Evolutionary conservation across 2,888 invertebrate species (phyloP).

Genomic region (Ferrisia virgata): DNA sequence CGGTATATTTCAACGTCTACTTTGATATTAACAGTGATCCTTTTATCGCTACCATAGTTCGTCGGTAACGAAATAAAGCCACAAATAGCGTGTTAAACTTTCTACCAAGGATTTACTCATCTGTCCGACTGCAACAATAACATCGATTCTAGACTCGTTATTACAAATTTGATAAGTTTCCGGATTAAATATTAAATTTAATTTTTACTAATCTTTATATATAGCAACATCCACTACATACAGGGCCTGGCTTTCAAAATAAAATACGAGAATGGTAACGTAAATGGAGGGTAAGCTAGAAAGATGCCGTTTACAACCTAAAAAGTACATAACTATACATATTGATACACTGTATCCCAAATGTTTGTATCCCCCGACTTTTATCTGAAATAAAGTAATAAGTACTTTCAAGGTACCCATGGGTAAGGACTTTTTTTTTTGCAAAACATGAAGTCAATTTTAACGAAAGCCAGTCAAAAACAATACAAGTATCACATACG

Average conservation of each 20-base stretch:
- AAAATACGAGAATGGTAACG: neutral
- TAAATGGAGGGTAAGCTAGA: no score
- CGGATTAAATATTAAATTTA: slow-evolving; percentile 9
- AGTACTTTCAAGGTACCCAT: no score
- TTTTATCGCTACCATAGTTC: neutral
- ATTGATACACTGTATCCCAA: neutral
- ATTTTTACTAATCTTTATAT: neutral
- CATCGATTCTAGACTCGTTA: slow-evolving; percentile 2
- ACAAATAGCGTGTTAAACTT: slow-evolving; percentile 17
- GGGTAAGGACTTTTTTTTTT: no score
- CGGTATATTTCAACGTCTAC: slow-evolving; percentile 14
- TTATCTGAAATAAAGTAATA: neutral
- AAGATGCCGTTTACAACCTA: no score
- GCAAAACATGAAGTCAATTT: no score
- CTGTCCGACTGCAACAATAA: neutral
- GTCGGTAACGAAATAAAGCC: neutral
- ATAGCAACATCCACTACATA: neutral
- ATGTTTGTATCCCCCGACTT: neutral
- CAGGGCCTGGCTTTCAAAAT: neutral
- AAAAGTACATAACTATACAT: no score
- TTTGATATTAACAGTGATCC: slow-evolving; percentile 14
- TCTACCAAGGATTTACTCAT: slow-evolving; percentile 8
- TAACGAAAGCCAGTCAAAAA: no score
- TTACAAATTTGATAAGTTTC: neutral
- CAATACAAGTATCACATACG: no score